Evolutionary conservation across 1,140 invertebrate species (phyloP).

Genomic region (Anoplophora glabripennis): DNA sequence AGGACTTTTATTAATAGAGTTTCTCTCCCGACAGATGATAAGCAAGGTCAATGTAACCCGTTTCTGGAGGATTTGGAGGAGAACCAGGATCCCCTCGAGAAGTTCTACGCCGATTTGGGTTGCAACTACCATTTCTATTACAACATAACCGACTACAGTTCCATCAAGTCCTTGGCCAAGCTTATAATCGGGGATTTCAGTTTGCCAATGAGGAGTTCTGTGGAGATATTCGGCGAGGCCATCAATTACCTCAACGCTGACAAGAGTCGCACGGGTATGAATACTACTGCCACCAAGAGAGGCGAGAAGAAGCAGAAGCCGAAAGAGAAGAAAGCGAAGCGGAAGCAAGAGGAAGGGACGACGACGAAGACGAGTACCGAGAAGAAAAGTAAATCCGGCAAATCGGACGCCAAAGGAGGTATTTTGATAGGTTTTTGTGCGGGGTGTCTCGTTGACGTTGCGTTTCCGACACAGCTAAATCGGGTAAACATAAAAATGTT

Average conservation of each 20-base stretch:
- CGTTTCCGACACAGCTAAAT: too few species aligned
- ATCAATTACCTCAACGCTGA: slow-evolving; percentile 15
- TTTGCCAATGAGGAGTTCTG: slow-evolving; percentile 49
- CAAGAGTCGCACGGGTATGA: background rate
- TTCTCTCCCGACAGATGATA: slow-evolving; percentile 35
- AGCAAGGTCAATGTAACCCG: slow-evolving; percentile 45
- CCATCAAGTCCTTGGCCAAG: slow-evolving; percentile 55
- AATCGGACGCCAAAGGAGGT: background rate
- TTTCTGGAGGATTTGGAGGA: slow-evolving; percentile 16
- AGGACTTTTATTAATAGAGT: background rate
- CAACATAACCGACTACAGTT: slow-evolving; percentile 52
- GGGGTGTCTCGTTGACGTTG: too few species aligned
- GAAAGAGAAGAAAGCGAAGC: slow-evolving; percentile 20
- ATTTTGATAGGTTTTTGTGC: too few species aligned
- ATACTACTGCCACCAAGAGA: slow-evolving; percentile 15
- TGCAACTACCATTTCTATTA: slow-evolving; percentile 58
- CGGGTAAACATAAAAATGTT: too few species aligned
- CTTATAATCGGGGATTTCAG: slow-evolving; percentile 55
- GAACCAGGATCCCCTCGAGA: slow-evolving; percentile 49
- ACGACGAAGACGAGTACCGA: slow-evolving; percentile 10
- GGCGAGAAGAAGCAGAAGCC: slow-evolving; percentile 25
- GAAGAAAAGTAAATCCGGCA: background rate
- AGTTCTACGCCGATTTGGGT: slow-evolving; percentile 56
- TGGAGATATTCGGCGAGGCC: slow-evolving; percentile 53
- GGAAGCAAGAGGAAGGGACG: slow-evolving; percentile 19